Base-by-base conservation (phyloP, 2,888 invertebrate genomes). In the Sminthurides aquaticus region DNA sequence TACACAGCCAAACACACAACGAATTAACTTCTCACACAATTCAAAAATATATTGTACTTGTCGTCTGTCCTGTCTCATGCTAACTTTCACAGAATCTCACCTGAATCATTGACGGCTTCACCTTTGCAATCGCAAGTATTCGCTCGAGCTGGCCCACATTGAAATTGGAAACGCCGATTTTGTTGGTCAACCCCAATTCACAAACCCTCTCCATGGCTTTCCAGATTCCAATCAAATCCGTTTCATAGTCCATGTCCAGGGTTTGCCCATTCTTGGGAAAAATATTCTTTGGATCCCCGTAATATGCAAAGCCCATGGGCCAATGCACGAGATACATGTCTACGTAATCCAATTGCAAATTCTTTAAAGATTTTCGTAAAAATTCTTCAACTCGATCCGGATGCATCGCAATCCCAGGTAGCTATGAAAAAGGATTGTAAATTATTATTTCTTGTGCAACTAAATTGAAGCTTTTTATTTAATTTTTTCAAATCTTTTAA, bases 141-240 rank as follows among this genome's bases (percentile, higher is more conserved):
- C 86, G 82, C 59, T 82, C 79, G 66, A 93, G 82, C 80, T 94
- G 94, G 22, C 82, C 80, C 34, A 79, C 80, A 77, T 87, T 92
- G 77, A 91, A 86, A 78, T 94, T 94, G 0, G 91, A 93, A 2
- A 94, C 77, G 0, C 94, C 94, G 74, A 94, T 89, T 18, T 89
- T 83, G 75, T 85, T 88, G 0, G 87, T 81, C 24, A 85, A 81
- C 0, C 90, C 90, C 0, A 81, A 80, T 43, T 84, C 81, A 28
- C 87, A 86, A 76, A 87, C 82, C 68, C 84, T 82, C 75, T 88
- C 84, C 81, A 89, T 82, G 69, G 82, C 83, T 82, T 84, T 84
- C 92, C 92, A 93, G 56, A 87, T 81, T 48, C 86, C 86, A n/a
- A 86, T 73, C 72, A 86, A 85, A 79, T 91, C 86, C 0, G 89